Percentiles rank a stretch among this genome's conserved stretches.
phyloP scores from a whole-genome alignment of 2,888 invertebrate genomes.

The Cryptosula pallasiana region DNA sequence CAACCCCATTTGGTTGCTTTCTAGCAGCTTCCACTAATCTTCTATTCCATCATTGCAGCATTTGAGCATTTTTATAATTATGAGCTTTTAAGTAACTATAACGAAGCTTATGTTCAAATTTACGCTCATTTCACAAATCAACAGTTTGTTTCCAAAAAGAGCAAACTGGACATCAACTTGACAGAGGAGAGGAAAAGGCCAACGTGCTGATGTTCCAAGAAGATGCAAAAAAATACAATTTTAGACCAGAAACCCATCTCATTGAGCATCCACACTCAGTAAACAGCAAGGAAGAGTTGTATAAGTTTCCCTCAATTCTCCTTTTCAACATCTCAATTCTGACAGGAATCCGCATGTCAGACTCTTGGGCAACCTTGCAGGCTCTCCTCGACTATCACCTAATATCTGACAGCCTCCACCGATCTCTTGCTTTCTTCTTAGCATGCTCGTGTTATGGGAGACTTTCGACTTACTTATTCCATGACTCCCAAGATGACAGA shows the following conservation, averaged over 20 bases:
- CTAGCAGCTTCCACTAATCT: too few relatives aligned
- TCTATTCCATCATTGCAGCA: too few relatives aligned
- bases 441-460: not conserved
- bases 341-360: not conserved
- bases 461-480: not conserved
- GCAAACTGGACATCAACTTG: not conserved
- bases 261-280: not conserved
- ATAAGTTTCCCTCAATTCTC: not conserved
- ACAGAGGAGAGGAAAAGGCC: not conserved
- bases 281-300: not conserved
- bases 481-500: slow-evolving; percentile 1
- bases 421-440: not conserved
- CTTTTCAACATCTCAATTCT: slow-evolving; percentile 12
- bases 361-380: not conserved
- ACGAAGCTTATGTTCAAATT: too few relatives aligned
- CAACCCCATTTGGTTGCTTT: too few relatives aligned
- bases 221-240: not conserved
- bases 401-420: not conserved
- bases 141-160: not conserved
- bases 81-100: too few relatives aligned
- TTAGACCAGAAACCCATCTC: not conserved
- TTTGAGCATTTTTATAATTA: too few relatives aligned
- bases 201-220: not conserved
- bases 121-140: too few relatives aligned
- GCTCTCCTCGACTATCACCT: not conserved